Percentiles rank a stretch among this genome's conserved stretches.
phyloP scores from a whole-genome alignment of 2,797 vertebrate genomes.

The Chiroxiphia lanceolata region DNA sequence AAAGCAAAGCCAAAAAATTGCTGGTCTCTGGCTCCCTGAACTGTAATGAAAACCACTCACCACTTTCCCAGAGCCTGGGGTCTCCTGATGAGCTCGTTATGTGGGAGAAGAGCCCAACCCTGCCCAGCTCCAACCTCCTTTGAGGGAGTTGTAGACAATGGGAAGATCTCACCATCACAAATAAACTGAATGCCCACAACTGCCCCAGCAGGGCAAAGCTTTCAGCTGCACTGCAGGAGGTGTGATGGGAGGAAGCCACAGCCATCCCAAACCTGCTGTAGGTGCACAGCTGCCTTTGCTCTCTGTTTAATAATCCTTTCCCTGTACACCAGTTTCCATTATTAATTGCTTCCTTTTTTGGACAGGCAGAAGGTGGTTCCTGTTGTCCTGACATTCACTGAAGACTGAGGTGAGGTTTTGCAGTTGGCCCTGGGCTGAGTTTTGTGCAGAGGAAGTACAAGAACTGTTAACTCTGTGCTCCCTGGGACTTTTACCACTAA shows the following conservation, averaged over 20 bases:
- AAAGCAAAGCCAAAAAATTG: neutral
- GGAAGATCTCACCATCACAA: neutral
- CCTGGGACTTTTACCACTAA: rapidly evolving
- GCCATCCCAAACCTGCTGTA: rapidly evolving
- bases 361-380: neutral
- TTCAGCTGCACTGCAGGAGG: neutral
- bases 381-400: neutral
- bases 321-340: neutral
- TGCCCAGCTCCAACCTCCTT: neutral
- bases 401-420: neutral
- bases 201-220: neutral
- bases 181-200: neutral
- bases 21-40: neutral
- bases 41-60: neutral
- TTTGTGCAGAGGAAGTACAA: neutral
- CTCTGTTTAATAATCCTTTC: neutral
- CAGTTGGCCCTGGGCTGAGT: neutral
- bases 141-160: neutral
- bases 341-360: neutral
- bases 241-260: neutral
- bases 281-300: neutral
- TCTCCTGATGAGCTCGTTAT: neutral
- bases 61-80: neutral
- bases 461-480: neutral
- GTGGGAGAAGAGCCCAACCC: neutral